Conservation (phyloP, 2,113 vertebrate genomes). For the Tachysurus vachellii region DNA sequence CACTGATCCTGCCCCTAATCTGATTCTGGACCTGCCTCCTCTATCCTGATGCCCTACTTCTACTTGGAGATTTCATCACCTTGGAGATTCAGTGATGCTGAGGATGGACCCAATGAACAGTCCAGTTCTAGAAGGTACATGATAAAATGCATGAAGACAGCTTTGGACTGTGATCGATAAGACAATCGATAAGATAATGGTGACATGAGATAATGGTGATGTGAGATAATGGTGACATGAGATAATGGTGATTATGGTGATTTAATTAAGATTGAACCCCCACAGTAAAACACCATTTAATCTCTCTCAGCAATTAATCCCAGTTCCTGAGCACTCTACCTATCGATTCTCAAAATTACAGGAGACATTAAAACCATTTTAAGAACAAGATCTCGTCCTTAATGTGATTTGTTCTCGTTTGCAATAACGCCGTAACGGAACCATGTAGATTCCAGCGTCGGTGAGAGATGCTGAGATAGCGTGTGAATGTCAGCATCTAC, state of each 20-base stretch:
- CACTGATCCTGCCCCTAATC: no score
- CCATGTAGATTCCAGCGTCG: not conserved
- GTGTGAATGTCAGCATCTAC: not conserved
- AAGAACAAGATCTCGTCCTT: not conserved
- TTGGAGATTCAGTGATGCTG: no score
- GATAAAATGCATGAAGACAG: no score
- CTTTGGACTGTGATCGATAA: no score
- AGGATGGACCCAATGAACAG: no score
- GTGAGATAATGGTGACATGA: not conserved
- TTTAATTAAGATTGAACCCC: conserved; percentile 25
- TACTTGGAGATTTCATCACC: no score
- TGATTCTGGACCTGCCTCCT: no score
- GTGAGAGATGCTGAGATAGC: not conserved
- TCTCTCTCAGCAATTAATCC: conserved; percentile 23
- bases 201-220: no score
- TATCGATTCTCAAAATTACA: conserved; percentile 31
- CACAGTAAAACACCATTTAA: conserved; percentile 33
- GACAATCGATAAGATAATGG: no score
- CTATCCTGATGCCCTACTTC: no score
- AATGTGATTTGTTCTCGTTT: conserved; percentile 18
- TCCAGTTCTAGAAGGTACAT: no score
- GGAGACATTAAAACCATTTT: conserved; percentile 6
- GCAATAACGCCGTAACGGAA: conserved; percentile 20
- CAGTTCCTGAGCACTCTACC: not conserved
- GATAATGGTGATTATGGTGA: conserved; percentile 32